Conservation (phyloP, 1,140 invertebrate genomes). For the Dinothrombium tinctorium region DNA sequence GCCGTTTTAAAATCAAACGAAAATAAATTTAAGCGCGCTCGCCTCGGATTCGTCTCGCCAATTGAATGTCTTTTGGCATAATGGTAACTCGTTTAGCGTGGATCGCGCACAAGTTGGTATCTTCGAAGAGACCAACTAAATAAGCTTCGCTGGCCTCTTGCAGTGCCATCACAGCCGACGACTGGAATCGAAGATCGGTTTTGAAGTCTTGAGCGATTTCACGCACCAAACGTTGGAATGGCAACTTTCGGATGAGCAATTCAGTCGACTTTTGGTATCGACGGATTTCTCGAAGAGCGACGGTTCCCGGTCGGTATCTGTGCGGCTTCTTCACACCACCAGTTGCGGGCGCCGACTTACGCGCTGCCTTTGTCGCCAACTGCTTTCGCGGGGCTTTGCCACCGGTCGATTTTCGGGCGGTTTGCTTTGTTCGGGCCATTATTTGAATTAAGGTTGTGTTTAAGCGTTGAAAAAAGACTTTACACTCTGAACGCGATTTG, state of each 20-base stretch:
- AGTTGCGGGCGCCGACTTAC: conserved; percentile 45
- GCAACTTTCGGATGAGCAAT: conserved; percentile 30
- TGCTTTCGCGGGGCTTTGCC: conserved; percentile 66
- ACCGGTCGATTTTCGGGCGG: conserved; percentile 52
- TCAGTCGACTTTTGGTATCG: conserved; percentile 40
- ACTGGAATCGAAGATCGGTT: conserved; percentile 13
- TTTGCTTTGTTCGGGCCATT: conserved; percentile 68
- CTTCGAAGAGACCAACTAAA: conserved; percentile 62
- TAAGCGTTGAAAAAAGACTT: no score
- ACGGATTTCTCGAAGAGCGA: conserved; percentile 17
- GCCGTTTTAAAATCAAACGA: no score
- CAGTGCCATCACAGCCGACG: conserved; percentile 19
- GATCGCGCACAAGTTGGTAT: conserved; percentile 78
- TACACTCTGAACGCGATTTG: no score
- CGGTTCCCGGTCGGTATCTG: conserved; percentile 17
- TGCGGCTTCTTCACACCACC: conserved; percentile 54
- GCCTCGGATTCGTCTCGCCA: conserved; percentile 37
- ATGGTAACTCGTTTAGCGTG: conserved; percentile 81
- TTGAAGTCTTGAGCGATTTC: conserved; percentile 13
- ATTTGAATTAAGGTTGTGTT: no score
- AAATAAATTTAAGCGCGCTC: conserved; percentile 12
- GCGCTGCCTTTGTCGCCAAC: conserved; percentile 49
- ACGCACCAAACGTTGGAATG: conserved; percentile 21
- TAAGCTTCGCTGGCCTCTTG: conserved; percentile 80
- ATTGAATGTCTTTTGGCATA: conserved; percentile 83